phyloP scores from a whole-genome alignment of 2,113 vertebrate species.

The Heterocephalus glaber region DNA sequence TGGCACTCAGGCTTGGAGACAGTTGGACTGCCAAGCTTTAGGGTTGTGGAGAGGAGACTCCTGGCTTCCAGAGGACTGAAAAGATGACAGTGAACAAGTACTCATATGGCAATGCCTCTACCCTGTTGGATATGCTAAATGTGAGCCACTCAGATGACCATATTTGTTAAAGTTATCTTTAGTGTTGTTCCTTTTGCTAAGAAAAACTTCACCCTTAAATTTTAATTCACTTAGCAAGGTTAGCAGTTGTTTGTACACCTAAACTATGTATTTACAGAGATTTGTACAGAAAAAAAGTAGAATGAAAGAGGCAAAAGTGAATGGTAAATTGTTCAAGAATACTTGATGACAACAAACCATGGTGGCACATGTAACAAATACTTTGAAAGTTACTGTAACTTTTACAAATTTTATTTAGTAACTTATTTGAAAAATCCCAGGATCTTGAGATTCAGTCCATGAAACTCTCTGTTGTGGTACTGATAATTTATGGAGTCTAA shows the following conservation, averaged over 20 bases:
- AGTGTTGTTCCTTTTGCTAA: not conserved
- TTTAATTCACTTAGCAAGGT: constrained; percentile 39
- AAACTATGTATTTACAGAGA: constrained; percentile 30
- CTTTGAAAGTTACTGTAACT: constrained; percentile 43
- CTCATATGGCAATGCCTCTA: not conserved
- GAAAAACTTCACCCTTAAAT: not conserved
- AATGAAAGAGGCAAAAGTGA: constrained; percentile 13
- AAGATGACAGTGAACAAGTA: not conserved
- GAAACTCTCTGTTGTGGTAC: not conserved
- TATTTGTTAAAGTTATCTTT: constrained; percentile 5
- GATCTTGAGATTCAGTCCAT: not conserved
- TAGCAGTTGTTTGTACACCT: not conserved
- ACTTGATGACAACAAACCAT: not conserved
- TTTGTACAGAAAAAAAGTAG: not conserved
- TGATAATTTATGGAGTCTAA: not conserved
- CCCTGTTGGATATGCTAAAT: not conserved
- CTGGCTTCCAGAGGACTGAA: not conserved
- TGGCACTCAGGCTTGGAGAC: not conserved
- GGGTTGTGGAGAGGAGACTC: not conserved
- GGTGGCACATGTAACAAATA: not conserved
- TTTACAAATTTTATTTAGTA: constrained; percentile 24
- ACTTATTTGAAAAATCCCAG: constrained; percentile 8
- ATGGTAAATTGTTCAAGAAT: not conserved
- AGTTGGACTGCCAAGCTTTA: not conserved
- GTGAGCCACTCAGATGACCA: not conserved